Evolutionary conservation across 2,797 vertebrate genomes (phyloP).

Genomic region (Remorina albescens): DNA sequence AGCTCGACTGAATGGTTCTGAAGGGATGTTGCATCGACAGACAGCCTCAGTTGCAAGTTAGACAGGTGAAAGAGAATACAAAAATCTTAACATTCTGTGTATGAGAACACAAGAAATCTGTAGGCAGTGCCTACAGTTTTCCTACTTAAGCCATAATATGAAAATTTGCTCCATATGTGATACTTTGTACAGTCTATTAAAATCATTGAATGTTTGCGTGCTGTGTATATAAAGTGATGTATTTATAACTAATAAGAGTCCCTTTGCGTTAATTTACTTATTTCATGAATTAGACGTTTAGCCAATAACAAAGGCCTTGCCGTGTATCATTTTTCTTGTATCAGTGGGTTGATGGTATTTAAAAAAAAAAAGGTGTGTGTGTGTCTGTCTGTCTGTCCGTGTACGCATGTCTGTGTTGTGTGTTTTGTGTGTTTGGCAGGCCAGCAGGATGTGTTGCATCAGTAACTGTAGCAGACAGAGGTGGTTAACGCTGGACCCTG

Average conservation of each 20-base stretch:
- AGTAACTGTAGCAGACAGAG: constrained; percentile 67
- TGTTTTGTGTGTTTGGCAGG: constrained; percentile 7
- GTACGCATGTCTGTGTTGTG: not conserved
- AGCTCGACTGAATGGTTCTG: not conserved
- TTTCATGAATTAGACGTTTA: too few relatives aligned
- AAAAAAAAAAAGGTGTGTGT: not conserved
- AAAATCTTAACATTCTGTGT: not conserved
- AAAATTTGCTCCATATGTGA: not conserved
- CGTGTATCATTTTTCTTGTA: too few relatives aligned
- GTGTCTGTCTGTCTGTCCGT: not conserved
- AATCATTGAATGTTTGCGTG: not conserved
- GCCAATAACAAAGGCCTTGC: too few relatives aligned
- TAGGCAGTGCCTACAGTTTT: not conserved
- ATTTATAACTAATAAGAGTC: too few relatives aligned
- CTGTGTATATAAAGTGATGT: too few relatives aligned
- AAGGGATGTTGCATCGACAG: not conserved
- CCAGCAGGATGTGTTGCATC: constrained; percentile 44
- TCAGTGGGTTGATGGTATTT: not conserved
- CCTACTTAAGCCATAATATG: not conserved
- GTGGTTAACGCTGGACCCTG: constrained; percentile 50
- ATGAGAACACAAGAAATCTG: too few relatives aligned
- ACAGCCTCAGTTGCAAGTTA: not conserved
- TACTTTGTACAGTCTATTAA: not conserved
- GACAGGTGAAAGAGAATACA: not conserved
- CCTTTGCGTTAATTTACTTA: too few relatives aligned